Conservation (phyloP, 2,797 vertebrate genomes). For the Sebastolobus altivelis region DNA sequence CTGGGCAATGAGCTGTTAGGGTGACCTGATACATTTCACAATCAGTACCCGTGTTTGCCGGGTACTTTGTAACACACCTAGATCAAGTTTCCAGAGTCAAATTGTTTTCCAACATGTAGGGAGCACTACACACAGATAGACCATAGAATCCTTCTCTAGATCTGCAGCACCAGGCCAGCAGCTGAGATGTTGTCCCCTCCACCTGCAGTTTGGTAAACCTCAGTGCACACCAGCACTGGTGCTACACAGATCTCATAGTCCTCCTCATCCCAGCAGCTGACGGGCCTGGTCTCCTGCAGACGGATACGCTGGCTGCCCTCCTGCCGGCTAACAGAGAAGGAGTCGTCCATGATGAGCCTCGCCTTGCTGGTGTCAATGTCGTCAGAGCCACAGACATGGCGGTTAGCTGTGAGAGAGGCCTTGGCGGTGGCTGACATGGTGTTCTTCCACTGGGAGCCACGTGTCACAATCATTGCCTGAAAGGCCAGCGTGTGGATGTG, state of each 20-base stretch:
- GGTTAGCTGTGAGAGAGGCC: slow-evolving; percentile 89
- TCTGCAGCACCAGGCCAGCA: slow-evolving; percentile 89
- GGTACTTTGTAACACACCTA: slow-evolving; percentile 44
- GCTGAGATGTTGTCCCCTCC: slow-evolving; percentile 91
- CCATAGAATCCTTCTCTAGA: slow-evolving; percentile 68
- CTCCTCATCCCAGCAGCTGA: slow-evolving; percentile 89
- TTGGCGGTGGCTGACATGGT: slow-evolving; percentile 91
- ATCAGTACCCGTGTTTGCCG: slow-evolving; percentile 29
- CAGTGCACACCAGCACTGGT: slow-evolving; percentile 90
- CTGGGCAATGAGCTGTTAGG: slow-evolving; percentile 32
- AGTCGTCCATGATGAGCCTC: slow-evolving; percentile 90
- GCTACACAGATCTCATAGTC: slow-evolving; percentile 90
- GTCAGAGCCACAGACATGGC: slow-evolving; percentile 89
- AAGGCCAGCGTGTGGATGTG: slow-evolving; percentile 91
- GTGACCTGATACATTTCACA: slow-evolving; percentile 22
- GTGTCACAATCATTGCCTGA: slow-evolving; percentile 89
- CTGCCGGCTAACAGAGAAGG: slow-evolving; percentile 87
- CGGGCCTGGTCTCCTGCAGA: slow-evolving; percentile 84
- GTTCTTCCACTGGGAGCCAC: slow-evolving; percentile 88
- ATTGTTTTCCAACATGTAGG: slow-evolving; percentile 25
- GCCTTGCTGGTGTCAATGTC: slow-evolving; percentile 89
- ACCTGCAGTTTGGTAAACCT: slow-evolving; percentile 90
- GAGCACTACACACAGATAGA: slow-evolving; percentile 28
- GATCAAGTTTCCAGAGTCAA: slow-evolving; percentile 54
- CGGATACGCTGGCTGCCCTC: slow-evolving; percentile 88